These are phyloP conservation scores for Odontomachus brunneus DNA, from an alignment of 1,140 invertebrate genomes.

Conservation along the genomic window DNA sequence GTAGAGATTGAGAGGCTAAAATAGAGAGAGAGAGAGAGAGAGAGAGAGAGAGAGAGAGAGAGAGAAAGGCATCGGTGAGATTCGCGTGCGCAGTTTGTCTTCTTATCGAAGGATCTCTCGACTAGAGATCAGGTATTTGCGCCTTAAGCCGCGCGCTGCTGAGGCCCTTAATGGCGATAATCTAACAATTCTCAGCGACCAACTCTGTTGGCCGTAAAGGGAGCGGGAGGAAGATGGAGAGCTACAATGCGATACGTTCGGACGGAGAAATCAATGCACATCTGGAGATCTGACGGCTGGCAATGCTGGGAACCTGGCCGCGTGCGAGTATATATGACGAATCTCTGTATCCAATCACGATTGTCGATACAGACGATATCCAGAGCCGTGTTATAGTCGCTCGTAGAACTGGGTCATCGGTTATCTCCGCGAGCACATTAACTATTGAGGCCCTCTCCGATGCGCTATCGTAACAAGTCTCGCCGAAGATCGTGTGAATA, in stretches of 20 bases:
- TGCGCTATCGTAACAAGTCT: constrained; percentile 37
- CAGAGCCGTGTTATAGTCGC: constrained; percentile 42
- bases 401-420: constrained; percentile 54
- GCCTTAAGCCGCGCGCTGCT: not conserved
- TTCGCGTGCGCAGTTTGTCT: constrained; percentile 28
- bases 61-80: constrained; percentile 1
- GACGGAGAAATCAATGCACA: constrained; percentile 57
- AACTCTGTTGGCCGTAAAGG: too few relatives aligned
- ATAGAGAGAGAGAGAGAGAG: too few relatives aligned
- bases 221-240: not conserved
- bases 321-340: constrained; percentile 56
- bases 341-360: constrained; percentile 71
- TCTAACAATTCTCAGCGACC: constrained; percentile 24
- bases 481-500: constrained; percentile 50
- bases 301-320: constrained; percentile 28
- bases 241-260: constrained; percentile 50
- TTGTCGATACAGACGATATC: constrained; percentile 59
- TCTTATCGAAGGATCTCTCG: not conserved
- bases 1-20: not conserved
- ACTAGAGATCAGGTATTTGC: not conserved
- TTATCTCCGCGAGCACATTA: constrained; percentile 52
- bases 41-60: not conserved
- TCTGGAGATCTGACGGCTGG: constrained; percentile 48
- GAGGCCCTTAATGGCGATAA: constrained; percentile 35
- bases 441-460: constrained; percentile 42